phyloP scores from a whole-genome alignment of 2,113 vertebrate genomes.

The Megaceryle torquata region DNA sequence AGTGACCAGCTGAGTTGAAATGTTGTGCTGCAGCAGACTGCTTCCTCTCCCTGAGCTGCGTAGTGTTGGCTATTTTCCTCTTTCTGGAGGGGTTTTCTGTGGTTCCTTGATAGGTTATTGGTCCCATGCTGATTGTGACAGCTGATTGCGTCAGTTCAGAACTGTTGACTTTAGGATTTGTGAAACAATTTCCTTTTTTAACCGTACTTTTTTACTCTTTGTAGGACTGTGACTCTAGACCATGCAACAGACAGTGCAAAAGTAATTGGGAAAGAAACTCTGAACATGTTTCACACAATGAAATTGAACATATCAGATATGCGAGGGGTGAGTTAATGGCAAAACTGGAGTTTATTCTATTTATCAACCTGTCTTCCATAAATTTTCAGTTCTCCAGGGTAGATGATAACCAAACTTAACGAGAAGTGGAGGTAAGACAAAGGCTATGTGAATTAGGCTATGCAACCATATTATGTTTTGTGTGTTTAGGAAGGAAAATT shows the following conservation, averaged over 20 bases:
- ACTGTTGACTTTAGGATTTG: background rate
- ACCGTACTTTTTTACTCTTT: conserved; percentile 6
- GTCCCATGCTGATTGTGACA: background rate
- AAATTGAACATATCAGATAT: conserved; percentile 90
- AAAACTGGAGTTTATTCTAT: background rate
- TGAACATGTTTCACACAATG: conserved; percentile 92
- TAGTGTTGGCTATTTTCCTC: background rate
- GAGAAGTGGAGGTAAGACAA: background rate
- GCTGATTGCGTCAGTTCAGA: background rate
- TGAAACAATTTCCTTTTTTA: conserved; percentile 3
- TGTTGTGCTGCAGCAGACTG: background rate
- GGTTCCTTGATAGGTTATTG: background rate
- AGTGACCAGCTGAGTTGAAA: background rate
- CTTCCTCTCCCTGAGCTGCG: background rate
- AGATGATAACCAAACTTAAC: background rate
- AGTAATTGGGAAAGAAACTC: conserved; percentile 86
- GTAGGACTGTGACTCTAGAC: conserved; percentile 87
- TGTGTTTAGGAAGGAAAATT: background rate
- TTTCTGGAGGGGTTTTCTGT: background rate
- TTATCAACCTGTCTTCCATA: background rate
- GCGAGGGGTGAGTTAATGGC: conserved; percentile 83
- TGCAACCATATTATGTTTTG: background rate
- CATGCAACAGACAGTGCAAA: conserved; percentile 89
- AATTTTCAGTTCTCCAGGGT: background rate
- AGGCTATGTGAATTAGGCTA: background rate